Percentiles rank a stretch among this genome's conserved stretches.
Conservation (phyloP, 2,888 invertebrate species). For the Lasioglossum marginatum region DNA sequence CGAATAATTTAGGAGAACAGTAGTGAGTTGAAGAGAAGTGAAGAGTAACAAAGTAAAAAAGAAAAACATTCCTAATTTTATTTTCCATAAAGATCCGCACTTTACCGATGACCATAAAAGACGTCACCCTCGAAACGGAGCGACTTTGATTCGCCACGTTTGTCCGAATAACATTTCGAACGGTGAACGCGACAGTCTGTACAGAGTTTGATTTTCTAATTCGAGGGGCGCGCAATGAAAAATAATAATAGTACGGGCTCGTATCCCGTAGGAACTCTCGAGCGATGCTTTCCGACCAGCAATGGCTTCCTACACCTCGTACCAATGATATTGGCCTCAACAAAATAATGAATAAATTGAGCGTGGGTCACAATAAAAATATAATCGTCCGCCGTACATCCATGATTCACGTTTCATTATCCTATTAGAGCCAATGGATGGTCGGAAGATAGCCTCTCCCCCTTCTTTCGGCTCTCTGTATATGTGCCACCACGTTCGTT, state of each 20-base stretch:
- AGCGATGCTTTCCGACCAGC: conserved; percentile 68
- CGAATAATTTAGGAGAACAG: not conserved
- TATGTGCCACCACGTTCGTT: conserved; percentile 58
- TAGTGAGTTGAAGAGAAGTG: too few relatives aligned
- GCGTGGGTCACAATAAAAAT: conserved; percentile 79
- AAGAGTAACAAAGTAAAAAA: not conserved
- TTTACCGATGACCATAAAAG: too few relatives aligned
- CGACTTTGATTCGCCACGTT: not conserved
- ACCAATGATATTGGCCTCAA: conserved; percentile 82
- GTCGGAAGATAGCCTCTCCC: conserved; percentile 69
- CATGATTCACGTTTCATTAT: conserved; percentile 82
- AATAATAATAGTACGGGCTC: conserved; percentile 41
- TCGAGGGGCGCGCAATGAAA: not conserved
- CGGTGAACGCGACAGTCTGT: not conserved
- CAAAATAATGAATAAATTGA: conserved; percentile 83
- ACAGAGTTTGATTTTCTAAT: not conserved
- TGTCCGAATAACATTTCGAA: not conserved
- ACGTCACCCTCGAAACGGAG: not conserved
- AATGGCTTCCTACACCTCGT: conserved; percentile 74
- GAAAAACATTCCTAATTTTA: too few relatives aligned
- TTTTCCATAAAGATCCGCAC: too few relatives aligned
- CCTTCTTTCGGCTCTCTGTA: conserved; percentile 61
- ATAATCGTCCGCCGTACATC: conserved; percentile 80
- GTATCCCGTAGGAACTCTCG: conserved; percentile 59
- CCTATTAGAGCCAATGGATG: conserved; percentile 81